Base-by-base conservation (phyloP, 1,140 invertebrate genomes). In the Oryzaephilus surinamensis region DNA sequence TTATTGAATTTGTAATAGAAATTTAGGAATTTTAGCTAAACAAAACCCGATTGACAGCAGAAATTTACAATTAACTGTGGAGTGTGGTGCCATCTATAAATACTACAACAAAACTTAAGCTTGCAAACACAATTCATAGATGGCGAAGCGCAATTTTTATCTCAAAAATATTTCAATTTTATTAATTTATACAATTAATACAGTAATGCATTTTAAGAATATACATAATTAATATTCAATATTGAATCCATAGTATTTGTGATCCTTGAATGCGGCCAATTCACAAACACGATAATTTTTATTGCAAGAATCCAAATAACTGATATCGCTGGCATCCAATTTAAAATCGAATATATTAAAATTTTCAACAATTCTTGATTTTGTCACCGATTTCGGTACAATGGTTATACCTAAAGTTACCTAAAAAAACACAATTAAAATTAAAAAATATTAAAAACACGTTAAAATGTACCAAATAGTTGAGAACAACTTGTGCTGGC, bases 311-410 rank as follows among this genome's bases (percentile, higher is more conserved):
- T 73, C 72, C 31, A 82, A 71, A 8, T 56, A 41, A 0, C 54
- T 53, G 5, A 81, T 65, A 54, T 86, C 82, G 28, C 74, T 69
- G 0, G 65, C 43, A 28, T 67, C 61, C 14, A 89, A 60, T 55
- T 72, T 60, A 54, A 89, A 89, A 58, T 88, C 80, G 48, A 86
- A 85, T 14, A 88, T 67, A 20, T 83, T 56, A 26, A 78, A 68
- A 54, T 92, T 93, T 52, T 84, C 70, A 28, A 66, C 61, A 31
- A 92, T 82, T 14, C 86, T 70, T 3, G 68, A 66, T 50, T 77
- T 74, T 2, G 72, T 86, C 0, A 81, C 75, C 2, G 83, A 85
- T 58, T 92, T 92, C 2, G 88, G 86, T 49, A 92, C 79, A 0
- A 84, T 76, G 14, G 81, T 66, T 13, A 84, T 69, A 4, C 77